Percentiles rank a stretch among this genome's conserved stretches.
Conservation (phyloP, 2,797 vertebrate species). For the Setipinna tenuifilis region DNA sequence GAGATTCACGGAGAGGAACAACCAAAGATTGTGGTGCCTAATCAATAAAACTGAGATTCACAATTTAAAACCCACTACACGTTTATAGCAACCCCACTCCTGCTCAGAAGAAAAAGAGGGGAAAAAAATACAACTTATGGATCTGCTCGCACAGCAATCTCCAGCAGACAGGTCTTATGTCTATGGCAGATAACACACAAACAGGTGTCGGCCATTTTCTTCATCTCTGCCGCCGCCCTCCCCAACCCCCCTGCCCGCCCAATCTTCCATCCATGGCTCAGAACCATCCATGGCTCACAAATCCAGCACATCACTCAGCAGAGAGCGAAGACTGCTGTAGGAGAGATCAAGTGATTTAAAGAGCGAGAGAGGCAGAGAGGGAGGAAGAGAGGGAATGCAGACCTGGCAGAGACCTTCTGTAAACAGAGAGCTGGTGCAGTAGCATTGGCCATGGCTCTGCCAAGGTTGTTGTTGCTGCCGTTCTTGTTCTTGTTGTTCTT, state of each 20-base stretch:
- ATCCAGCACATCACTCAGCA: background rate
- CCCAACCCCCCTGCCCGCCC: background rate
- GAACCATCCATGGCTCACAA: slow-evolving; percentile 14
- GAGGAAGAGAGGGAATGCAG: background rate
- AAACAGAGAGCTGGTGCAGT: background rate
- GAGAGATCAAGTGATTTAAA: background rate
- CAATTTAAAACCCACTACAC: slow-evolving; percentile 8
- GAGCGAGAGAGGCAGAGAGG: background rate
- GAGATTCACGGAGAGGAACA: background rate
- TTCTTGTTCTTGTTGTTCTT: background rate
- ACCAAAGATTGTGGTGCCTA: background rate
- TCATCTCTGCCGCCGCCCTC: slow-evolving; percentile 1
- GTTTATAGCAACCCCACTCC: background rate
- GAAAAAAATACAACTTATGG: background rate
- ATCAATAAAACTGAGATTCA: background rate
- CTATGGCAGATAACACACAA: background rate
- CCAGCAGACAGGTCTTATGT: background rate
- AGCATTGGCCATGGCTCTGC: background rate
- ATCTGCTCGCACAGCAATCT: background rate
- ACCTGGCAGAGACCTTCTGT: background rate
- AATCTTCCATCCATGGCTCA: slow-evolving; percentile 9
- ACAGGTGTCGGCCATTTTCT: slow-evolving; percentile 8
- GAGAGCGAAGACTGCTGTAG: background rate
- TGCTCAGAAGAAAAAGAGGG: background rate
- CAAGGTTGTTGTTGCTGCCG: background rate